Base-by-base conservation (phyloP, 2,888 invertebrate genomes). In the Thecophora atra region DNA sequence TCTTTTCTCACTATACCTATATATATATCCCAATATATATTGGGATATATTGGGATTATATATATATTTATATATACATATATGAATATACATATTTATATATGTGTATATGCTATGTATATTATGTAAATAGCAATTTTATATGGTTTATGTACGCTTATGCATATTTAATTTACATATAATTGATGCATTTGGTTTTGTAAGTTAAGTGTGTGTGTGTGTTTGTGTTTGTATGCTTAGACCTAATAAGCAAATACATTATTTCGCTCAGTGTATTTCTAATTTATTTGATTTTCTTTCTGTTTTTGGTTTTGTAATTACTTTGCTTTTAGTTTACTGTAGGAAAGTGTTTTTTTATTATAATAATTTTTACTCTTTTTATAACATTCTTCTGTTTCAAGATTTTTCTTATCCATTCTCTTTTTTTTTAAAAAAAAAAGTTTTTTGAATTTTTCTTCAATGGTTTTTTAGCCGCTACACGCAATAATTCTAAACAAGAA, bases 401-500 rank as follows among this genome's bases (percentile, higher is more conserved):
- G 11, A 24, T 58, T 56, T 19, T 74, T 73, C 65, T 56, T 71
- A 66, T 74, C 24, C 13, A 42, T 72, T 52, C 71, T 60, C 21
- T 72, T 71, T 68, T 73, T 72, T 73, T 64, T n/a, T n/a, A n/a
- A 63, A 64, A 65, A 71, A 37, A 67, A 42, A 65, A 62, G 28
- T 51, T 69, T 42, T 68, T 11, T 62, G 51, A 42, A 73, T 73
- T 73, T 28, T 66, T 73, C 74, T 73, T 74, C 70, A 72, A 73
- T 72, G 72, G 74, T 74, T 74, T 74, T 68, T 62, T 63, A 70
- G n/a, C 28, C 63, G 52, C 63, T 70, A 70, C 70, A 70, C 63
- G 52, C 51, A 63, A 63, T 70, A 70, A 44, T 78, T 79, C 79
- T 80, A 81, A 83, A 83, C 82, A 82, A 83, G 81, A 82, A 82